Percentiles rank a stretch among this genome's conserved stretches.
Evolutionary conservation across 2,888 invertebrate genomes (phyloP).

Genomic region (Crepidodera aurea): DNA sequence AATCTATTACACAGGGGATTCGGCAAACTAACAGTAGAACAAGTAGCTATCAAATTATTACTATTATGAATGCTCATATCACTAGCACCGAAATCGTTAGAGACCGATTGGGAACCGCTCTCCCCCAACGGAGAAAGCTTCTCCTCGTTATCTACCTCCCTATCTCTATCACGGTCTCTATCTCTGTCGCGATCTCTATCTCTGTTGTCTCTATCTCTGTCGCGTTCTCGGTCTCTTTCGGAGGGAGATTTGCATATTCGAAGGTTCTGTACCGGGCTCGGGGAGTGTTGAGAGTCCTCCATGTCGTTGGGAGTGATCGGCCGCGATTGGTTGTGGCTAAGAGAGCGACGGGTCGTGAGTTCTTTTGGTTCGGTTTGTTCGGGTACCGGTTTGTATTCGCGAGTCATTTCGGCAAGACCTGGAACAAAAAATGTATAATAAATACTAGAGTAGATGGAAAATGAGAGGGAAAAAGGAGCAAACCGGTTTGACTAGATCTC

Average conservation of each 20-base stretch:
- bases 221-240: conserved; percentile 28
- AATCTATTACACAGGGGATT: conserved; percentile 66
- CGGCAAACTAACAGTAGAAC: conserved; percentile 62
- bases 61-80: conserved; percentile 66
- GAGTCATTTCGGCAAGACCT: conserved; percentile 88
- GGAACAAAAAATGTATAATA: conserved; percentile 28
- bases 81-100: conserved; percentile 63
- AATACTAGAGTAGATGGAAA: too few species aligned
- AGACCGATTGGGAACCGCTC: conserved; percentile 46
- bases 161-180: conserved; percentile 22
- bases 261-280: conserved; percentile 44
- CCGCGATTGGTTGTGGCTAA: conserved; percentile 34
- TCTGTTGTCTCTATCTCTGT: conserved; percentile 23
- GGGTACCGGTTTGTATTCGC: conserved; percentile 58
- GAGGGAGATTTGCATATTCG: conserved; percentile 46
- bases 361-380: conserved; percentile 61
- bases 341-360: conserved; percentile 51
- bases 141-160: conserved; percentile 32
- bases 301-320: conserved; percentile 38
- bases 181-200: conserved; percentile 24
- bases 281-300: conserved; percentile 39
- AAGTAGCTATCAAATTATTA: conserved; percentile 46
- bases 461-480: too few species aligned
- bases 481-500: too few species aligned
- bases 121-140: conserved; percentile 52